phyloP scores from a whole-genome alignment of 2,888 invertebrate species.

The Podotricha telesiphe region DNA sequence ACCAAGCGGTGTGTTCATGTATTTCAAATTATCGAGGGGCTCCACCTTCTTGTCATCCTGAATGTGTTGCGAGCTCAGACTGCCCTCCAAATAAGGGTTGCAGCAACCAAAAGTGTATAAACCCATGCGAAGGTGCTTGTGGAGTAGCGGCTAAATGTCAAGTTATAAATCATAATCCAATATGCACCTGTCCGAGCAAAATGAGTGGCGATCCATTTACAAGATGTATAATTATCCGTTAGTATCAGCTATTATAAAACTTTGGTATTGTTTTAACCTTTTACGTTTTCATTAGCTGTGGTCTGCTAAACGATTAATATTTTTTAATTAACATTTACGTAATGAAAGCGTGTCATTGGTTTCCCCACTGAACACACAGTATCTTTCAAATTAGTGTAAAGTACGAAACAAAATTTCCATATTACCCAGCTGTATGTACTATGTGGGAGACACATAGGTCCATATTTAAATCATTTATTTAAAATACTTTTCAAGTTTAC shows the following conservation, averaged over 20 bases:
- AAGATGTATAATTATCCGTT: conserved; percentile 82
- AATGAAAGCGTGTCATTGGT: too few species aligned
- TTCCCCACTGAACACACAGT: too few species aligned
- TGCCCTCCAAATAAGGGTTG: conserved; percentile 88
- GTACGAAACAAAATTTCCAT: too few species aligned
- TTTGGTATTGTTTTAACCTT: background rate
- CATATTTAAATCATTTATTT: too few species aligned
- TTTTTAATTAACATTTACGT: too few species aligned
- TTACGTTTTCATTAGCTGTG: background rate
- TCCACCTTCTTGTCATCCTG: conserved; percentile 88
- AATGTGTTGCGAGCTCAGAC: conserved; percentile 88
- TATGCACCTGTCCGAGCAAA: conserved; percentile 86
- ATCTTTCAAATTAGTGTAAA: too few species aligned
- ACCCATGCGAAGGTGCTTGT: conserved; percentile 91
- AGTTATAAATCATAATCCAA: conserved; percentile 90
- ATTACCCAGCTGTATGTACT: too few species aligned
- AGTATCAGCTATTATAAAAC: conserved; percentile 51
- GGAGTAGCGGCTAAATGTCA: conserved; percentile 89
- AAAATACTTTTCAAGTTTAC: too few species aligned
- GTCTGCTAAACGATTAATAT: too few species aligned
- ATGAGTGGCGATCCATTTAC: conserved; percentile 88
- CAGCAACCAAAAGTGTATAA: conserved; percentile 87
- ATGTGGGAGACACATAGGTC: too few species aligned
- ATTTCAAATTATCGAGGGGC: conserved; percentile 85
- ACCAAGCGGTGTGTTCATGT: conserved; percentile 88